A percentile compares a stretch with the other conserved stretches of the same genome.
Conservation (phyloP, 2,113 vertebrate species). For the Bos javanicus region DNA sequence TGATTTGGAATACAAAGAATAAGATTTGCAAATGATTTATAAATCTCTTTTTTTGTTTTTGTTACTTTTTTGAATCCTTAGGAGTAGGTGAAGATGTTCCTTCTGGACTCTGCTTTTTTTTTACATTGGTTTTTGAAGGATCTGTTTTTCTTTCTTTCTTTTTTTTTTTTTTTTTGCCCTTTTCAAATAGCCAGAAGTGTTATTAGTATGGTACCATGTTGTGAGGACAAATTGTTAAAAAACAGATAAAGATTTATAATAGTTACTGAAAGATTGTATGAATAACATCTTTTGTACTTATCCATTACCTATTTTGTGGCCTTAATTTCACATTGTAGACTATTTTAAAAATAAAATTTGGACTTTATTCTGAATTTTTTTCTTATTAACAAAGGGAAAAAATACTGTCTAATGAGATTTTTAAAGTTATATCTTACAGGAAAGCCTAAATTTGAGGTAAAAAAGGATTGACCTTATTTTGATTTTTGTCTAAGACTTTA, state of each 20-base stretch:
- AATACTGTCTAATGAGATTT: neutral
- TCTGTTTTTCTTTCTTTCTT: neutral
- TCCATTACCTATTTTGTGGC: neutral
- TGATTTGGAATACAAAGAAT: conserved; percentile 40
- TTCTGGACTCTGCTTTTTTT: conserved; percentile 22
- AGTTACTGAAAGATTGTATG: neutral
- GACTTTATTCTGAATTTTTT: neutral
- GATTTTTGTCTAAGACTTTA: neutral
- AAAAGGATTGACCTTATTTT: neutral
- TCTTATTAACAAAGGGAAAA: neutral
- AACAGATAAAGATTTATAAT: neutral
- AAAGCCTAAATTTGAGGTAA: neutral
- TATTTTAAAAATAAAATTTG: conserved; percentile 5
- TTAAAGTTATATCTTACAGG: neutral
- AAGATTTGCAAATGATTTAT: conserved; percentile 15
- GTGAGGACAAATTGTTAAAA: neutral
- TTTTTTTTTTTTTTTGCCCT: neutral
- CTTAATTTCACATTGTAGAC: neutral
- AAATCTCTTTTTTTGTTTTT: neutral
- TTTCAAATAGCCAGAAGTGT: conserved; percentile 10
- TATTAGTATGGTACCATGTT: neutral
- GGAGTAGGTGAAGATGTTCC: neutral
- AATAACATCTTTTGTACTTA: neutral
- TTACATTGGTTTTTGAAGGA: neutral
- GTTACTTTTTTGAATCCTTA: conserved; percentile 26